Percentiles rank a stretch among this genome's conserved stretches.
Conservation (phyloP, 92 coral and sea anemone species). For the Epizoanthus scotinus region DNA sequence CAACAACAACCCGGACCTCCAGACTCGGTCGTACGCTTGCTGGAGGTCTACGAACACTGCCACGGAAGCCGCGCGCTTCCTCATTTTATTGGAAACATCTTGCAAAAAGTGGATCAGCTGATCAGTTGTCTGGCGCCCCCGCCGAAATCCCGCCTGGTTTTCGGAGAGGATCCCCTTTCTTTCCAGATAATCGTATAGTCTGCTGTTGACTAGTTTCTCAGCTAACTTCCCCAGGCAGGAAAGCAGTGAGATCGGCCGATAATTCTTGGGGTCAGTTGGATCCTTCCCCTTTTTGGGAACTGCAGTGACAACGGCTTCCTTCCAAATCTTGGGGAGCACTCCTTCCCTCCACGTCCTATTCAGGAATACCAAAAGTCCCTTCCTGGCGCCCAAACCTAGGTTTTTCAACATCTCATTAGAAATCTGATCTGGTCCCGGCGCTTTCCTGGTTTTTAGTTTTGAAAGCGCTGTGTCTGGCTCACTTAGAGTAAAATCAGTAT, state of each 20-base stretch:
- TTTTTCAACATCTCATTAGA: slow-evolving; percentile 12
- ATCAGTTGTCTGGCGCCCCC: slow-evolving; percentile 21
- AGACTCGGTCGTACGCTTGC: slow-evolving; percentile 12
- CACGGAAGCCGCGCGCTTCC: slow-evolving; percentile 5
- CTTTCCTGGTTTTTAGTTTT: slow-evolving; percentile 1
- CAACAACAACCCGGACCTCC: slow-evolving; percentile 22
- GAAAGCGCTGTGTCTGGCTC: slow-evolving; percentile 10
- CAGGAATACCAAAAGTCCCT: slow-evolving; percentile 15
- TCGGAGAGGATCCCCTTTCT: slow-evolving; percentile 14
- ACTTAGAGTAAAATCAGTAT: neutral
- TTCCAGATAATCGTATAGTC: slow-evolving; percentile 13
- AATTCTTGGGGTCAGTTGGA: slow-evolving; percentile 11
- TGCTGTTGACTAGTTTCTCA: slow-evolving; percentile 6
- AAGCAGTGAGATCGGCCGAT: slow-evolving; percentile 10
- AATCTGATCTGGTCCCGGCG: slow-evolving; percentile 22
- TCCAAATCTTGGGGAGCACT: slow-evolving; percentile 20
- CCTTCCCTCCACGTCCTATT: slow-evolving; percentile 21
- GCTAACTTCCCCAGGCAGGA: slow-evolving; percentile 19
- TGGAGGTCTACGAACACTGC: neutral
- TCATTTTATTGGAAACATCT: neutral
- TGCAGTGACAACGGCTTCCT: slow-evolving; percentile 13
- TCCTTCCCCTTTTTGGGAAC: slow-evolving; percentile 17
- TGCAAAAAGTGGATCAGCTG: slow-evolving; percentile 11
- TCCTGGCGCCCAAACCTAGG: slow-evolving; percentile 16
- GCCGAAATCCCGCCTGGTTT: slow-evolving; percentile 18